phyloP scores from a whole-genome alignment of 2,888 invertebrate species.

The Drosophila ustulata region DNA sequence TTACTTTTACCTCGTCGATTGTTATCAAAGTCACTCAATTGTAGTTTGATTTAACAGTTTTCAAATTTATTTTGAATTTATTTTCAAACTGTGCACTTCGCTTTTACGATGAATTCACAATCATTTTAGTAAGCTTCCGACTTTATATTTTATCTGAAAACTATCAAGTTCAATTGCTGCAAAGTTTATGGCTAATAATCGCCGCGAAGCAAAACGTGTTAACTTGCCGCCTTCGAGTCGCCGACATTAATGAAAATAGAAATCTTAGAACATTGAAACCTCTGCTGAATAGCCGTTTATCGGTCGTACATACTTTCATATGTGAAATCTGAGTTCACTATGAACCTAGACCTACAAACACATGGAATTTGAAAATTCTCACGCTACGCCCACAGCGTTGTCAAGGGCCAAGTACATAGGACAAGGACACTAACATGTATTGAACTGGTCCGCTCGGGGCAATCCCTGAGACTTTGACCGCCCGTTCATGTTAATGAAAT shows the following conservation, averaged over 20 bases:
- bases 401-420: constrained; percentile 42
- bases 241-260: constrained; percentile 64
- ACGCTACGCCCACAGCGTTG: constrained; percentile 47
- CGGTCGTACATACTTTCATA: constrained; percentile 29
- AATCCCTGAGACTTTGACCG: constrained; percentile 42
- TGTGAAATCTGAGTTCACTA: constrained; percentile 11
- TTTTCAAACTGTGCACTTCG: background rate
- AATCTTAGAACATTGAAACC: constrained; percentile 37
- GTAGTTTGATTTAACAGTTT: background rate
- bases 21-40: background rate
- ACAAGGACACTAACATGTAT: constrained; percentile 46
- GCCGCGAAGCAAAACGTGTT: constrained; percentile 16
- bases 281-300: constrained; percentile 31
- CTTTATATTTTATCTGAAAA: background rate
- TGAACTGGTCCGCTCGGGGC: constrained; percentile 16
- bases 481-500: constrained; percentile 54
- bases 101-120: constrained; percentile 12
- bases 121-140: constrained; percentile 8
- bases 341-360: constrained; percentile 17
- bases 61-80: background rate
- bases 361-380: constrained; percentile 58
- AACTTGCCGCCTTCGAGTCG: constrained; percentile 68
- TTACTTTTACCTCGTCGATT: background rate
- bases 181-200: background rate
- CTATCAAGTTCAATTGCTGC: background rate